These are phyloP conservation scores for Hypotaenidia philippensis DNA, from an alignment of 2,797 vertebrate genomes.

Conservation along the genomic window DNA sequence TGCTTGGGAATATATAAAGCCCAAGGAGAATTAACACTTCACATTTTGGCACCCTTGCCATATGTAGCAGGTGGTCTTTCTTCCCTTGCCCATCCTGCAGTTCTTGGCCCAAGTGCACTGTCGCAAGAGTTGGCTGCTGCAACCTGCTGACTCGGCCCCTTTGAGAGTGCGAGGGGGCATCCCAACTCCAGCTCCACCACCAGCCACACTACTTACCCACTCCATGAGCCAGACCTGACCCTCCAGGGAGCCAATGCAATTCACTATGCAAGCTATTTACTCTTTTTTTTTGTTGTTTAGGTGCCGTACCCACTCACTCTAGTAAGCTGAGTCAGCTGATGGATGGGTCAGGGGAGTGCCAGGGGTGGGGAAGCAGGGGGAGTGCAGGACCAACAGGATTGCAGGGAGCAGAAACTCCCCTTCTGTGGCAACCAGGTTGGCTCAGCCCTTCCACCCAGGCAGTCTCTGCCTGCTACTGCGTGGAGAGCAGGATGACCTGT, in stretches of 20 bases:
- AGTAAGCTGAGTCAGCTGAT: background rate
- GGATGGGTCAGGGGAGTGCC: background rate
- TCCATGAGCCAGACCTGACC: background rate
- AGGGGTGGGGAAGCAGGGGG: background rate
- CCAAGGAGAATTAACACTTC: background rate
- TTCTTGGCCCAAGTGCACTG: background rate
- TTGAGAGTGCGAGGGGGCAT: background rate
- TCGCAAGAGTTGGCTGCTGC: background rate
- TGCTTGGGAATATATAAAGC: background rate
- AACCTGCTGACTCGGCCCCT: background rate
- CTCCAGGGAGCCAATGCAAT: background rate
- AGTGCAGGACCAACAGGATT: background rate
- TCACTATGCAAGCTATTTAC: background rate
- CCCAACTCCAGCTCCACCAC: background rate
- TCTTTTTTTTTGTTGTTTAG: background rate
- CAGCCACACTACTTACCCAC: background rate
- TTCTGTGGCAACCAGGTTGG: background rate
- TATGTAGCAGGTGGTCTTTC: background rate
- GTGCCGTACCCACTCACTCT: background rate
- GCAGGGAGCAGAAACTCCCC: background rate
- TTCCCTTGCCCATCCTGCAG: background rate
- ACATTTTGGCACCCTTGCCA: background rate
- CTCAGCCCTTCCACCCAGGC: background rate
- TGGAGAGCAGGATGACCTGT: slow-evolving; percentile 23
- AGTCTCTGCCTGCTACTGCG: background rate